A percentile compares a stretch with the other conserved stretches of the same genome.
phyloP scores from a whole-genome alignment of 37 sponge, comb jelly and placozoan genomes.

The Tethya wilhelma region DNA sequence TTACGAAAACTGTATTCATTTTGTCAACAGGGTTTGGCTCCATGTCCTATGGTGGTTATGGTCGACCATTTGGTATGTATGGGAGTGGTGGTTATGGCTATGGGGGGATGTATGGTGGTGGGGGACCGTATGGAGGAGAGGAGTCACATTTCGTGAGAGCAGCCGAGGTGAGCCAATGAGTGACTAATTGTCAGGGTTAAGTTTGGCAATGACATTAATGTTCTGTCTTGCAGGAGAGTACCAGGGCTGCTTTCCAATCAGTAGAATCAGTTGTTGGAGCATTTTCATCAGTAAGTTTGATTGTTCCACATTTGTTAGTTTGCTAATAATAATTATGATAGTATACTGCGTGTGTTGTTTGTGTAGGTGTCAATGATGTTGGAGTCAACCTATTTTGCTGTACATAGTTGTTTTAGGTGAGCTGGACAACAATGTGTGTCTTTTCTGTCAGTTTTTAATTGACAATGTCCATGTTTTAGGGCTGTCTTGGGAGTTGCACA shows the following conservation, averaged over 20 bases:
- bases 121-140: slow-evolving; percentile 25
- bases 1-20: no score
- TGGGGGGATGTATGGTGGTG: slow-evolving; percentile 15
- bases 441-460: no score
- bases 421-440: no score
- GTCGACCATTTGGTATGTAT: slow-evolving; percentile 54
- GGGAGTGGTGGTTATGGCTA: slow-evolving; percentile 42
- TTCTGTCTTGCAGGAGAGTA: slow-evolving; percentile 44
- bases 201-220: not conserved
- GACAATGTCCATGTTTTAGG: no score
- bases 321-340: no score
- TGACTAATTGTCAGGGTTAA: not conserved
- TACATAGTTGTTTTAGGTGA: slow-evolving; percentile 82
- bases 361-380: slow-evolving; percentile 61
- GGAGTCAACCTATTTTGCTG: slow-evolving; percentile 83
- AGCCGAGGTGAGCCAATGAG: slow-evolving; percentile 70
- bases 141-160: slow-evolving; percentile 44
- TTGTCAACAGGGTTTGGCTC: not conserved
- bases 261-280: slow-evolving; percentile 84
- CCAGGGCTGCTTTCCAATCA: slow-evolving; percentile 72
- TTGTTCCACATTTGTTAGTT: no score
- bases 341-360: not conserved
- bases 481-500: slow-evolving; percentile 68
- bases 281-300: slow-evolving; percentile 68
- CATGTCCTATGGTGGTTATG: slow-evolving; percentile 25